phyloP scores from a whole-genome alignment of 2,888 invertebrate genomes.

The Cyaniris semiargus region DNA sequence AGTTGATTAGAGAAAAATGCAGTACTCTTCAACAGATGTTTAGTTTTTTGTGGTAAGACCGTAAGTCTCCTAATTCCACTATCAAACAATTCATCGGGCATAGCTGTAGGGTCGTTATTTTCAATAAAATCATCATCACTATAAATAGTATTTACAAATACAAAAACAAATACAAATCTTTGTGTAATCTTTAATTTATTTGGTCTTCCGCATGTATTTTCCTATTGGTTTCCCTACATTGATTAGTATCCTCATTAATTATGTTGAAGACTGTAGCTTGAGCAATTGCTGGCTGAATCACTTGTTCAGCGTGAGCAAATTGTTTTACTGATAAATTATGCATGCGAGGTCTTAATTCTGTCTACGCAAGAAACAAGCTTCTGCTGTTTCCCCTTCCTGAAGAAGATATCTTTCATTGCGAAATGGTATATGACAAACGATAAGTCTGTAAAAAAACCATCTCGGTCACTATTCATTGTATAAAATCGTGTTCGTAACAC shows the following conservation, averaged over 20 bases:
- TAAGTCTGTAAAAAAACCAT: slow-evolving; percentile 8
- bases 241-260: slow-evolving; percentile 10
- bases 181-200: too few relatives aligned
- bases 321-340: slow-evolving; percentile 41
- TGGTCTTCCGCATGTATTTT: neutral
- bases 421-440: slow-evolving; percentile 12
- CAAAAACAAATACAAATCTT: too few relatives aligned
- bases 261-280: slow-evolving; percentile 39
- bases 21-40: too few relatives aligned
- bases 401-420: neutral
- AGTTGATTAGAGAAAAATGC: too few relatives aligned
- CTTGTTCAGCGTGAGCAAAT: slow-evolving; percentile 43
- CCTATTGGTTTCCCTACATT: neutral
- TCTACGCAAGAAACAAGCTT: slow-evolving; percentile 42
- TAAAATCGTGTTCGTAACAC: too few relatives aligned
- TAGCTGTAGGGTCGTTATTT: slow-evolving; percentile 30
- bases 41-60: too few relatives aligned
- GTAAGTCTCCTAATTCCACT: slow-evolving; percentile 27
- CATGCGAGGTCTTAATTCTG: slow-evolving; percentile 42
- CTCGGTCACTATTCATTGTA: neutral
- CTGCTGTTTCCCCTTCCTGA: slow-evolving; percentile 20
- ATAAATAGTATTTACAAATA: too few relatives aligned
- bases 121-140: slow-evolving; percentile 39
- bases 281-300: slow-evolving; percentile 45
- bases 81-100: slow-evolving; percentile 42